phyloP scores from a whole-genome alignment of 1,140 invertebrate genomes.

The Drosophila quadrilineata region DNA sequence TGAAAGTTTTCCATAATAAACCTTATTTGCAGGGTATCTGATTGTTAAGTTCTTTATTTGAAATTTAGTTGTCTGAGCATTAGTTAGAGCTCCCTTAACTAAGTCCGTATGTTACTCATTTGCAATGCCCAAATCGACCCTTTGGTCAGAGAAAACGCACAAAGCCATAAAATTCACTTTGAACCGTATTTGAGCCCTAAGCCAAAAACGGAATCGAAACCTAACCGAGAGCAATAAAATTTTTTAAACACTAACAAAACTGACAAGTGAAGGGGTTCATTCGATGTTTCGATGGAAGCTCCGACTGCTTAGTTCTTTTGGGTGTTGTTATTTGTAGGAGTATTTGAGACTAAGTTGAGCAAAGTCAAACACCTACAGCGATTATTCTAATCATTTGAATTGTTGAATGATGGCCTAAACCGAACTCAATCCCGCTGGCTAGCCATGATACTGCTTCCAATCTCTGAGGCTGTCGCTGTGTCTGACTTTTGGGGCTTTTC shows the following conservation, averaged over 20 bases:
- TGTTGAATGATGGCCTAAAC: conserved; percentile 32
- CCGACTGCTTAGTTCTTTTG: neutral
- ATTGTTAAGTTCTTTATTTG: neutral
- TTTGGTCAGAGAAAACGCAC: conserved; percentile 16
- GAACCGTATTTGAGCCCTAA: conserved; percentile 6
- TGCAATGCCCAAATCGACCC: conserved; percentile 18
- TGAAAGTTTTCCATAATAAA: no score
- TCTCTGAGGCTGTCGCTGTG: conserved; percentile 12
- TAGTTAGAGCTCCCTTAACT: no score
- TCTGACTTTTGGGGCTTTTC: neutral
- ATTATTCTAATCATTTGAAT: conserved; percentile 76
- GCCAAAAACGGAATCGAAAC: no score
- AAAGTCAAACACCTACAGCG: conserved; percentile 56
- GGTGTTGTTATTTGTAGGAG: no score
- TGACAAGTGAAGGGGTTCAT: conserved; percentile 36
- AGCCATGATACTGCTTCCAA: conserved; percentile 19
- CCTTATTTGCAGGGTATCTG: neutral
- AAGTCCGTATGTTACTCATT: conserved; percentile 4
- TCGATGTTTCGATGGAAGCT: no score
- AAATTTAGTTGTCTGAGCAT: neutral
- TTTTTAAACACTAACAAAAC: conserved; percentile 25
- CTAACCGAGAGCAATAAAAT: conserved; percentile 50
- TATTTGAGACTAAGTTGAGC: conserved; percentile 11
- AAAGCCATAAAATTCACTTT: conserved; percentile 50
- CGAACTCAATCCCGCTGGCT: no score